Evolutionary conservation across 2,888 invertebrate species (phyloP).

Genomic region (Tridacna crocea): DNA sequence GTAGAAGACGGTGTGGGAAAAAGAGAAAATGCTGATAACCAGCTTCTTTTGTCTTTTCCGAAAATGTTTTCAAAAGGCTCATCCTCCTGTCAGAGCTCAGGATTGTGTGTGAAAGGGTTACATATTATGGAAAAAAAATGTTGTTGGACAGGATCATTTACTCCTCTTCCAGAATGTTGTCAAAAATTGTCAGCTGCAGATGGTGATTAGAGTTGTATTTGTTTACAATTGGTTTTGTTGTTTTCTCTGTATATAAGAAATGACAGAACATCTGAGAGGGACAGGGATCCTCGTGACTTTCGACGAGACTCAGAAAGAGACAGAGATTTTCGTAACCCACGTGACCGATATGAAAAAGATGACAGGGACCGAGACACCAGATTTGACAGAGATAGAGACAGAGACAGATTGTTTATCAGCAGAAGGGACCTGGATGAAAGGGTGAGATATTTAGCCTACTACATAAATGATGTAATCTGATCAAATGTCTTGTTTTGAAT

Average conservation of each 20-base stretch:
- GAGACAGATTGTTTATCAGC: constrained; percentile 54
- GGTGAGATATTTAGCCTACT: constrained; percentile 52
- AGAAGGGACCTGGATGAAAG: constrained; percentile 66
- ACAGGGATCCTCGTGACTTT: constrained; percentile 57
- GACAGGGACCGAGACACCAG: constrained; percentile 68
- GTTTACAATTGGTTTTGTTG: background rate
- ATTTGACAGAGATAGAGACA: constrained; percentile 67
- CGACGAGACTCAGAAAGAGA: constrained; percentile 49
- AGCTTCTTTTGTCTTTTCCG: too few relatives aligned
- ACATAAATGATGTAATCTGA: too few relatives aligned
- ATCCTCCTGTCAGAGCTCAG: too few relatives aligned
- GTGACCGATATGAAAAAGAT: constrained; percentile 63
- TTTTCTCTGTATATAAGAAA: background rate
- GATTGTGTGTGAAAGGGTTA: too few relatives aligned
- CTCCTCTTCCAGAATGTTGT: background rate
- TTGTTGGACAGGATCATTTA: background rate
- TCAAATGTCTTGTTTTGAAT: too few relatives aligned
- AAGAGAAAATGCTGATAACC: background rate
- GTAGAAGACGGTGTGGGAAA: background rate
- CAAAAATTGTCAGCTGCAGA: background rate
- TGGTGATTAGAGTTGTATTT: background rate
- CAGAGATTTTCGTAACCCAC: constrained; percentile 64
- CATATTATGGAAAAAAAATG: too few relatives aligned
- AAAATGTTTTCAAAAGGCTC: too few relatives aligned
- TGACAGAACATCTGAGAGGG: constrained; percentile 39